Conservation (phyloP, 2,113 vertebrate genomes). For the Connochaetes taurinus region DNA sequence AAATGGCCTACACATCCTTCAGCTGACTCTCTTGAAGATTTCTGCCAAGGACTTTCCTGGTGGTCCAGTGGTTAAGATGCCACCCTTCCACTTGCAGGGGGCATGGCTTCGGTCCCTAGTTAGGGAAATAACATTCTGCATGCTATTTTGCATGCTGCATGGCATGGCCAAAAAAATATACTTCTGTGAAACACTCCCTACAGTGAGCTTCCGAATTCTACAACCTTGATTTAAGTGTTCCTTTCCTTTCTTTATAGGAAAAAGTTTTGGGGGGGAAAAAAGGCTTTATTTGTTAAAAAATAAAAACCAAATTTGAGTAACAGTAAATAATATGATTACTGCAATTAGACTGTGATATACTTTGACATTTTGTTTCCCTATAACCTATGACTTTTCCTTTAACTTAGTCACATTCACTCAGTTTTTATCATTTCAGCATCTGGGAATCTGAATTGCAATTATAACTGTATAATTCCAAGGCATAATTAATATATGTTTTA, state of each 20-base stretch:
- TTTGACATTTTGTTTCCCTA: background rate
- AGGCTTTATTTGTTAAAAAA: background rate
- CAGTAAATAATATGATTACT: background rate
- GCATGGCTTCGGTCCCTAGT: background rate
- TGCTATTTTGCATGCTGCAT: background rate
- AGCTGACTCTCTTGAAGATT: background rate
- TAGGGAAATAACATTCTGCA: background rate
- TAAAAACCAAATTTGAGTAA: background rate
- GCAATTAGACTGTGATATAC: background rate
- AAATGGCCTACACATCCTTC: background rate
- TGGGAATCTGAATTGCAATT: background rate
- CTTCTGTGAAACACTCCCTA: background rate
- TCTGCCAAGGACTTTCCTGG: background rate
- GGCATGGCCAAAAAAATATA: background rate
- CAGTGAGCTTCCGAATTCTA: background rate
- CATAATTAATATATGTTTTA: background rate
- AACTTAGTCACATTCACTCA: background rate
- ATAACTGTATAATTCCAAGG: background rate
- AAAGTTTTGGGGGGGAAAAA: background rate
- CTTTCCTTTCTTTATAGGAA: background rate
- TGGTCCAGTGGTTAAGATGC: background rate
- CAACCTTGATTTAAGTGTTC: background rate
- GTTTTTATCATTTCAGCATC: background rate
- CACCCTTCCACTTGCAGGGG: background rate
- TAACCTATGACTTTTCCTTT: background rate